Percentiles rank a stretch among this genome's conserved stretches.
These are phyloP conservation scores for Odontocolon sp. DNA, from an alignment of 2,888 invertebrate species.

Conservation along the genomic window DNA sequence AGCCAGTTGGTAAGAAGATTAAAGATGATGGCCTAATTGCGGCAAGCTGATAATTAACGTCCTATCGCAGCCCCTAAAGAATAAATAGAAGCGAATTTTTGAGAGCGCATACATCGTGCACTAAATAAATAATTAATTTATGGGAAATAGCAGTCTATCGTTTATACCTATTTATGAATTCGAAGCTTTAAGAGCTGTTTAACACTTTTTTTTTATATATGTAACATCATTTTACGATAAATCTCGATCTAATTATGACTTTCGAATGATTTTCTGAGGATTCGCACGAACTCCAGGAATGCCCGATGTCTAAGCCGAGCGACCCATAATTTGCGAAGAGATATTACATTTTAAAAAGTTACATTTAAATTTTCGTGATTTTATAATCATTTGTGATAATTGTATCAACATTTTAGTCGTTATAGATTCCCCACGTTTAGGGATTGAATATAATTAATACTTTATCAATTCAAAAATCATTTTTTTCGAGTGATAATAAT, in stretches of 20 bases:
- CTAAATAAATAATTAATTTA: slow-evolving; percentile 50
- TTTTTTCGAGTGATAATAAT: slow-evolving; percentile 23
- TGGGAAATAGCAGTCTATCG: slow-evolving; percentile 33
- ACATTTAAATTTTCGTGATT: slow-evolving; percentile 18
- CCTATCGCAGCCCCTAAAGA: slow-evolving; percentile 14
- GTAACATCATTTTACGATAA: slow-evolving; percentile 11
- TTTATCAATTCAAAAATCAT: slow-evolving; percentile 25
- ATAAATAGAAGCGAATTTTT: slow-evolving; percentile 31
- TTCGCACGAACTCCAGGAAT: slow-evolving; percentile 3
- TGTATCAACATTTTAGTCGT: slow-evolving; percentile 11
- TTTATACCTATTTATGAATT: slow-evolving; percentile 39
- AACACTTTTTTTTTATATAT: slow-evolving; percentile 28
- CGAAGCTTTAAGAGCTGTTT: slow-evolving; percentile 36
- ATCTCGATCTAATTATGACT: slow-evolving; percentile 8
- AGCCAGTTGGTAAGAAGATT: not conserved
- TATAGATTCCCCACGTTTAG: not conserved
- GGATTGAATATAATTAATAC: slow-evolving; percentile 35
- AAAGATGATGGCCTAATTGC: no score
- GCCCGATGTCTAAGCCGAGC: slow-evolving; percentile 10
- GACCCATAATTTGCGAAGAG: slow-evolving; percentile 39
- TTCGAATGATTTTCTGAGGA: not conserved
- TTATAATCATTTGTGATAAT: slow-evolving; percentile 10
- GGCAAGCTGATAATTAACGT: slow-evolving; percentile 12
- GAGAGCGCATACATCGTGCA: slow-evolving; percentile 67
- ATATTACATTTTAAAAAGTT: slow-evolving; percentile 32